Base-by-base conservation (phyloP, 2,888 invertebrate species). In the Limenitis camilla region DNA sequence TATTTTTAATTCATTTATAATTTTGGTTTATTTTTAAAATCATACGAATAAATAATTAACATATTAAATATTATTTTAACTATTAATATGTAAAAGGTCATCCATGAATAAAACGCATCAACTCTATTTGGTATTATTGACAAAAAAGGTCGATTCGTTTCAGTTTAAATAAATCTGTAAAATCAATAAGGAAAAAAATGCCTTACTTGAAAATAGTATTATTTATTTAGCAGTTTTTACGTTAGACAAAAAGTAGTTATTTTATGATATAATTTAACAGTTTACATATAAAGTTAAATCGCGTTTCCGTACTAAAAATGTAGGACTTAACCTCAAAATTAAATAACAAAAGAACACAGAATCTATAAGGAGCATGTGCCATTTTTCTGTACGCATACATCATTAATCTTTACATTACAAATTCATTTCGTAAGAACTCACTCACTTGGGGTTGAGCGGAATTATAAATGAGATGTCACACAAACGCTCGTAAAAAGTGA, bases 401-500 rank as follows among this genome's bases (percentile, higher is more conserved):
- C 54, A 54, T 86, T 83, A 84, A 86, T 85, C 84, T 82, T 81
- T 72, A 80, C 82, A 84, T 85, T 79, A 86, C 79, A 83, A 81
- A 83, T 86, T 86, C 84, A 83, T 81, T 81, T 78, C 72, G 82
- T 80, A 84, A 79, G 81, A 82, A 81, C 82, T 85, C 82, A 81
- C 81, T 85, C 82, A 78, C 78, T 81, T 69, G 83, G 79, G 79
- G 81, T 83, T 86, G 84, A 80, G 81, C 78, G 71, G 81, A 82
- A 84, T 84, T 84, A 85, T 85, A 85, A 85, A 86, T 86, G 85
- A 82, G 77, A 79, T 86, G 85, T 82, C 83, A 83, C 79, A 65
- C 65, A 72, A 78, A 75, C 67, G 71, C 69, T 66, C 64, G 70
- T 77, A 86, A 45, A 86, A 86, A 85, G 76, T 72, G 76, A 73